These are phyloP conservation scores for Homalodisca vitripennis DNA, from an alignment of 1,140 invertebrate species.

Conservation along the genomic window DNA sequence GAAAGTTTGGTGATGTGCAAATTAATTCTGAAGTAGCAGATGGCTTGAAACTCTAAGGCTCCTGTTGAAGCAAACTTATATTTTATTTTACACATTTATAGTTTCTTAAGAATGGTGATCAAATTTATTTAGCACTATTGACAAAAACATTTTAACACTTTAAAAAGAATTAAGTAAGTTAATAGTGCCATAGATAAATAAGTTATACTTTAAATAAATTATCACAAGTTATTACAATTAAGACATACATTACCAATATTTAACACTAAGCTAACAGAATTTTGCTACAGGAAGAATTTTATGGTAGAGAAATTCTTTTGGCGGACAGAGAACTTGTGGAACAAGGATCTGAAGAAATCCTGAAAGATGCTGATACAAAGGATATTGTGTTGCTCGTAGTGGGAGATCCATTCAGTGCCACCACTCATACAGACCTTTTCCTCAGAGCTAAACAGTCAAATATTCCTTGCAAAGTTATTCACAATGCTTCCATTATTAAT, in stretches of 20 bases:
- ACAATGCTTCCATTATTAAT: constrained; percentile 99
- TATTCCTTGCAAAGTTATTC: constrained; percentile 75
- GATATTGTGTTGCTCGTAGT: constrained; percentile 93
- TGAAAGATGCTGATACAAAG: constrained; percentile 67
- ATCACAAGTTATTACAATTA: not conserved
- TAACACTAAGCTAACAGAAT: constrained; percentile 10
- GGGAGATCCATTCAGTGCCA: constrained; percentile 91
- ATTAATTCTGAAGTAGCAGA: no score
- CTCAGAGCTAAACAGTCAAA: constrained; percentile 75
- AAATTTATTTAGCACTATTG: no score
- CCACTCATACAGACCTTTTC: constrained; percentile 95
- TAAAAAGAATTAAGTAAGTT: not conserved
- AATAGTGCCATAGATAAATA: not conserved
- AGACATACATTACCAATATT: not conserved
- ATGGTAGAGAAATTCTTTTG: constrained; percentile 73
- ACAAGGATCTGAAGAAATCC: constrained; percentile 78
- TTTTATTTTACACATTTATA: no score
- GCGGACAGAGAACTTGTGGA: constrained; percentile 96
- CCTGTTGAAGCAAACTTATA: no score
- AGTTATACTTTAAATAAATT: not conserved
- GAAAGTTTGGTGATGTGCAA: no score
- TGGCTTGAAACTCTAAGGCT: no score
- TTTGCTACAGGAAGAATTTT: constrained; percentile 74
- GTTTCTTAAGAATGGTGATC: no score
- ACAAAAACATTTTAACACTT: not conserved